Base-by-base conservation (phyloP, 2,797 vertebrate species). In the Fistularia tabacaria region DNA sequence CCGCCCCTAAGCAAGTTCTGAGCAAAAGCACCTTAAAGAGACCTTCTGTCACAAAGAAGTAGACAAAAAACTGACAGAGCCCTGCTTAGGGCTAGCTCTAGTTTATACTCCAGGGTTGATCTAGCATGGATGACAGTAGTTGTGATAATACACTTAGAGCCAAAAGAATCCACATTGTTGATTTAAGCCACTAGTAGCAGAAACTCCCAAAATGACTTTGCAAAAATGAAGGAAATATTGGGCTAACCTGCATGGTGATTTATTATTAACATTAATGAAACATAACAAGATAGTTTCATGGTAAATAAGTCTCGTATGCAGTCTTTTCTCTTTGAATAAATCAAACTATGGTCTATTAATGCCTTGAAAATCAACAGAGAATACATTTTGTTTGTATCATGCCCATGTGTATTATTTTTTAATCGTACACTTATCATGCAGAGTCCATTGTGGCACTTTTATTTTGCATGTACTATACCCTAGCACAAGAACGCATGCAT, bases 1-100 rank as follows among this genome's bases (percentile, higher is more conserved):
- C 88, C 85, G 0, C 51, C 85, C 3, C 86, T 90, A 41, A 74
- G 78, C 67, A 92, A 90, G 71, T 89, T 90, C 77, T 92, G 73
- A 90, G 50, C 8, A 1, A 45, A 57, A 47, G 49, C 59, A 55
- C 41, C 57, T 69, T 48, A 51, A 58, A 10, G 15, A 38, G 4
- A 5, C 25, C 25, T 25, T 25, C 25, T 1, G 46, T 52, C n/a
- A 36, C 14, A 52, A 14, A 51, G 52, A 65, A 36, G 48, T 11
- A 44, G 38, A 66, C n/a, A 25, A 9, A 1, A 43, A 14, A 61
- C 41, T 60, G 63, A 73, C 15, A 49, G 1, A 48, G n/a, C 62
- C 63, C 71, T 52, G 40, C 59, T 63, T 44, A 42, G 57, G 65
- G 74, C 12, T 78, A 77, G 79, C 77, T 79, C 76, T 62, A 64